These are phyloP conservation scores for Eptesicus fuscus DNA, from an alignment of 2,113 vertebrate species.

Conservation along the genomic window DNA sequence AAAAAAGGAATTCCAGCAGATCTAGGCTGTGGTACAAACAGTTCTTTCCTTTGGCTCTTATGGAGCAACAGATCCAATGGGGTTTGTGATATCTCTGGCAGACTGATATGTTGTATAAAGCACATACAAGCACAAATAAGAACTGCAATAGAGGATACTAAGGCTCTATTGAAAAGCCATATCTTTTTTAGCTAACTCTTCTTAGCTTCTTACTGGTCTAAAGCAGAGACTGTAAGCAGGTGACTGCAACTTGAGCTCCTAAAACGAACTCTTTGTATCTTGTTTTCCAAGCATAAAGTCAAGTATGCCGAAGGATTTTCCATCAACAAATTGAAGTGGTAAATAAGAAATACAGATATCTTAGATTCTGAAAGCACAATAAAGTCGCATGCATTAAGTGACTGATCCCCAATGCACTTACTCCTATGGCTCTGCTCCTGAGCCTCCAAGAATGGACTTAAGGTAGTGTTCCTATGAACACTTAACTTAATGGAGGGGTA, in stretches of 20 bases:
- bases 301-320: background rate
- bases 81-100: background rate
- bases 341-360: background rate
- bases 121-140: background rate
- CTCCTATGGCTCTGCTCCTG: background rate
- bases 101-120: background rate
- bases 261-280: background rate
- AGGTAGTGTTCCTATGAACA: background rate
- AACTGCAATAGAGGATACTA: background rate
- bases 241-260: background rate
- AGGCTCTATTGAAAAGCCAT: background rate
- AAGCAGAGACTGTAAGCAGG: background rate
- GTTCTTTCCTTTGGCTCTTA: background rate
- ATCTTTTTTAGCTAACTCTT: background rate
- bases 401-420: background rate
- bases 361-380: background rate
- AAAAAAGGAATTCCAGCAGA: slow-evolving; percentile 26
- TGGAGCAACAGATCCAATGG: background rate
- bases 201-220: background rate
- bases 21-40: background rate
- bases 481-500: background rate
- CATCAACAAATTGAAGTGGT: background rate
- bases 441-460: background rate
- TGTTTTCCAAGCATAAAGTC: background rate
- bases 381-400: background rate